Conservation (phyloP, 2,113 vertebrate species). For the Cinclus mexicanus region DNA sequence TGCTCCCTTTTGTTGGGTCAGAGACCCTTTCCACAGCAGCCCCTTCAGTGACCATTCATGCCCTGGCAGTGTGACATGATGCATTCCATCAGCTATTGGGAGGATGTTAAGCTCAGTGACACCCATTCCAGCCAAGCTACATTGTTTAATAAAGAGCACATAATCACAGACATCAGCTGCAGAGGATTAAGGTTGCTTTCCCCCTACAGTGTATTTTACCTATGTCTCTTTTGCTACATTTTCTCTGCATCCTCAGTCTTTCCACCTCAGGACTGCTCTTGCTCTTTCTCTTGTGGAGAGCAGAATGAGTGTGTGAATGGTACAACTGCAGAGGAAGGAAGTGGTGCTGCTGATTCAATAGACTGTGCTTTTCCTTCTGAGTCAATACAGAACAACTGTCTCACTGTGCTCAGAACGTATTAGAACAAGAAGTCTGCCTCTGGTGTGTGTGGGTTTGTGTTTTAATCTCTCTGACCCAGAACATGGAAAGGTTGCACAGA, state of each 20-base stretch:
- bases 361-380: slow-evolving; percentile 60
- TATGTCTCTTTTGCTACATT: not conserved
- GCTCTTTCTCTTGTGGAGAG: not conserved
- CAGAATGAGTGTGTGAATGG: slow-evolving; percentile 1
- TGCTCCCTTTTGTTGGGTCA: slow-evolving; percentile 7
- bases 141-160: not conserved
- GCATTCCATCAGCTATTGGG: not conserved
- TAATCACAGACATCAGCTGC: not conserved
- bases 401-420: slow-evolving; percentile 32
- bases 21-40: slow-evolving; percentile 6
- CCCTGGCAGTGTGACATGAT: not conserved
- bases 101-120: not conserved
- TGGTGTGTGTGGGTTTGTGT: slow-evolving; percentile 1
- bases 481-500: slow-evolving; percentile 13
- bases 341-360: slow-evolving; percentile 61
- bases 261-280: not conserved
- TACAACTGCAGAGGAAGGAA: slow-evolving; percentile 54
- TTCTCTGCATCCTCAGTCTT: not conserved
- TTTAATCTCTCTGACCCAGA: slow-evolving; percentile 37
- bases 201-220: not conserved
- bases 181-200: slow-evolving; percentile 1
- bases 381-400: slow-evolving; percentile 49
- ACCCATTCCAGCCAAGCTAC: not conserved
- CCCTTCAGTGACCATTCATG: not conserved
- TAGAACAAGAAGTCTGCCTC: slow-evolving; percentile 28